A percentile compares a stretch with the other conserved stretches of the same genome.
These are phyloP conservation scores for Muntiacus muntjak DNA, from an alignment of 2,113 vertebrate species.

Conservation along the genomic window DNA sequence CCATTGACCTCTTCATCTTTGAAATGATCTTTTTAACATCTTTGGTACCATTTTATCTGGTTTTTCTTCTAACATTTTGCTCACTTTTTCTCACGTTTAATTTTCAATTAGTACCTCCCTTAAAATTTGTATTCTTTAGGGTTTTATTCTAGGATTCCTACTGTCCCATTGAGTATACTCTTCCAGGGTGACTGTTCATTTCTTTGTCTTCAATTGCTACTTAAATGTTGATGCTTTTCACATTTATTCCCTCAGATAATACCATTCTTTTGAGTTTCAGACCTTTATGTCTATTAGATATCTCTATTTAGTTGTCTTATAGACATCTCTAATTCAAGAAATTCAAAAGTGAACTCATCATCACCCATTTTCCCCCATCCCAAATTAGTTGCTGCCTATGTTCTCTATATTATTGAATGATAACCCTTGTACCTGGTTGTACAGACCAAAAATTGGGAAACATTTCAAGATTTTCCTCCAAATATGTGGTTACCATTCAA, in stretches of 20 bases:
- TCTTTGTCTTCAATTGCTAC: neutral
- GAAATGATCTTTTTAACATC: neutral
- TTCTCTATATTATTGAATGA: neutral
- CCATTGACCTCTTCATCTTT: neutral
- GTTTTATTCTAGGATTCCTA: neutral
- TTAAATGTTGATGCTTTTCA: neutral
- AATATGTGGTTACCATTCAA: neutral
- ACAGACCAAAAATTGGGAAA: neutral
- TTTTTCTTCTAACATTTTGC: neutral
- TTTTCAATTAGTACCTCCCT: neutral
- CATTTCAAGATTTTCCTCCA: neutral
- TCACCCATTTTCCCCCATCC: neutral
- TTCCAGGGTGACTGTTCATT: neutral
- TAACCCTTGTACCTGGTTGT: neutral
- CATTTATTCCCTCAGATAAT: neutral
- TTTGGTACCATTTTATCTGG: neutral
- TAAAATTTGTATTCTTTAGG: neutral
- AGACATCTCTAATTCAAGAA: neutral
- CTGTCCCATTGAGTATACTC: neutral
- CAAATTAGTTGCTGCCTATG: neutral
- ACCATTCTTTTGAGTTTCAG: neutral
- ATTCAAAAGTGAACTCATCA: neutral
- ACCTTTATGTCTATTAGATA: neutral
- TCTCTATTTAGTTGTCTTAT: neutral
- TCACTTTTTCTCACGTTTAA: neutral